Conservation (phyloP, 1,140 invertebrate species). For the Megalopta genalis region DNA sequence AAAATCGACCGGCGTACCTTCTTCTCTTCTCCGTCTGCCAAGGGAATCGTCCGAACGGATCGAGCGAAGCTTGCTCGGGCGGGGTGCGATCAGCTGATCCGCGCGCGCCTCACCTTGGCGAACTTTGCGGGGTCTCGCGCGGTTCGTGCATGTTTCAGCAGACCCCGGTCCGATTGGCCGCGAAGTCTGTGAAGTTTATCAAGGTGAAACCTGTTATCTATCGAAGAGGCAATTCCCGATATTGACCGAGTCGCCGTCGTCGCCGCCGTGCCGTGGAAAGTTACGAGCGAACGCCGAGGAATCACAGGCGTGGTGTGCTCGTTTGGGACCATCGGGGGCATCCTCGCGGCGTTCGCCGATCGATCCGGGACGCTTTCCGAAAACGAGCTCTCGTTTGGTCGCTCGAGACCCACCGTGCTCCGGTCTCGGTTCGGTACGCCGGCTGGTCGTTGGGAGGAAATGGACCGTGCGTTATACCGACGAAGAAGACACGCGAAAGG, state of each 20-base stretch:
- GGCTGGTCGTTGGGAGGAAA: no score
- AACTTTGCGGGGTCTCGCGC: neutral
- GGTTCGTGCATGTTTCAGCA: slow-evolving; percentile 1
- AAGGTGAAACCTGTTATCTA: slow-evolving; percentile 1
- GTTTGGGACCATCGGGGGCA: no score
- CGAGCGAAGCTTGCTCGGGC: neutral
- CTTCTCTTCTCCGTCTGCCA: no score
- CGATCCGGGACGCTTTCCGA: no score
- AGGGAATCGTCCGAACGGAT: neutral
- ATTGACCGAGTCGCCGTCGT: neutral
- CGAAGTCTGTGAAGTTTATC: slow-evolving; percentile 19
- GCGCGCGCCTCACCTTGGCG: neutral
- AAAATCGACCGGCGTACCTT: no score
- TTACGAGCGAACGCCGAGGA: neutral
- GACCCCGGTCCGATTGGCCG: neutral
- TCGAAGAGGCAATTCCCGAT: neutral
- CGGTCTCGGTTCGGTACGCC: no score
- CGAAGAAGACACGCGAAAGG: no score
- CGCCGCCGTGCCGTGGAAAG: neutral
- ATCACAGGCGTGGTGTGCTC: neutral
- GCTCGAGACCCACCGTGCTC: no score
- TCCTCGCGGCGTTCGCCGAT: no score
- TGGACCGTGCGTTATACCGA: no score
- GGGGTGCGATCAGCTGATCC: neutral
- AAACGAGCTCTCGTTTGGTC: no score